Percentiles rank a stretch among this genome's conserved stretches.
phyloP scores from a whole-genome alignment of 2,113 vertebrate genomes.

The Gadus chalcogrammus region DNA sequence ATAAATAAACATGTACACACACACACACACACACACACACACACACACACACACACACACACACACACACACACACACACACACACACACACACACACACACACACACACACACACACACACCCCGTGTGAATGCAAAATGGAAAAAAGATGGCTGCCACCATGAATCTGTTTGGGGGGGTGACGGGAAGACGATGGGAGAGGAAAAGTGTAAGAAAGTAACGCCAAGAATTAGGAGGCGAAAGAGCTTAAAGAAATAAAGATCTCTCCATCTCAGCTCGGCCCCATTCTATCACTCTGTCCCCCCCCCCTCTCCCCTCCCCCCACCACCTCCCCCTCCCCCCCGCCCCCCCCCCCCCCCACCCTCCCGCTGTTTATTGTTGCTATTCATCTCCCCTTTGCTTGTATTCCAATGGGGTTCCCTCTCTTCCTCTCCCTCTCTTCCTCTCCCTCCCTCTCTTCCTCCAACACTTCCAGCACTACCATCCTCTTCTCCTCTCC shows the following conservation, averaged over 20 bases:
- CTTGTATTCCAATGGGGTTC: no score
- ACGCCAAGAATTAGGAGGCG: no score
- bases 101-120: slow-evolving; percentile 8
- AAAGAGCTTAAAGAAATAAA: no score
- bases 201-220: no score
- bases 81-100: slow-evolving; percentile 1
- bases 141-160: slow-evolving; percentile 44
- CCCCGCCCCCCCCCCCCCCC: neutral
- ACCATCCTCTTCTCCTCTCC: neutral
- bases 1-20: neutral
- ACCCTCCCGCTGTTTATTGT: no score
- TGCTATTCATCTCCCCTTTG: no score
- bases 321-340: neutral
- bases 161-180: slow-evolving; percentile 24
- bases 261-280: neutral
- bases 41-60: neutral
- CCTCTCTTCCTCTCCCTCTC: neutral
- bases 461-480: neutral
- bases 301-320: slow-evolving; percentile 6
- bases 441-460: neutral
- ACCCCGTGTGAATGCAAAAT: neutral
- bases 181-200: neutral
- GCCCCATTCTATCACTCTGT: slow-evolving; percentile 11
- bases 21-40: slow-evolving; percentile 5
- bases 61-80: neutral